These are phyloP conservation scores for Scytalopus superciliaris DNA, from an alignment of 2,113 vertebrate genomes.

Conservation along the genomic window DNA sequence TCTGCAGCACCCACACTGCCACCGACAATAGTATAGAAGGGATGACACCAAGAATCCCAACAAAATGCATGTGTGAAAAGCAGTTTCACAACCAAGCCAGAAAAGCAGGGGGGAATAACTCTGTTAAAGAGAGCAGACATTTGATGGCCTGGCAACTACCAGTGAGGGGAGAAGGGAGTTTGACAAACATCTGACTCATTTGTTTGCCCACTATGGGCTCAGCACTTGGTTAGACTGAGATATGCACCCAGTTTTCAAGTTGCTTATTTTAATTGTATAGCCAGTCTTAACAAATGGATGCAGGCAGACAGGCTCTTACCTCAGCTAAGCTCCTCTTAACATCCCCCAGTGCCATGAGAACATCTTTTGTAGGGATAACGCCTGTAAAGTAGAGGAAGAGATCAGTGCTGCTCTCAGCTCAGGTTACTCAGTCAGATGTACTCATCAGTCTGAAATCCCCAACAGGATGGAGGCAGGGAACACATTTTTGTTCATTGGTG, in stretches of 20 bases:
- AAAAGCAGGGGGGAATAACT: background rate
- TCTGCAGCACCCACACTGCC: background rate
- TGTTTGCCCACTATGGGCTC: constrained; percentile 9
- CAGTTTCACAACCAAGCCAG: background rate
- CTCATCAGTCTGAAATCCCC: background rate
- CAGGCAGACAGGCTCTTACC: constrained; percentile 74
- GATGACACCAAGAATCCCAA: background rate
- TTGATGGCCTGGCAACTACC: constrained; percentile 21
- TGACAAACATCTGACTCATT: background rate
- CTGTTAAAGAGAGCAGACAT: background rate
- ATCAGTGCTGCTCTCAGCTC: constrained; percentile 10
- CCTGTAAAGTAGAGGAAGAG: constrained; percentile 70
- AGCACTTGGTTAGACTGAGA: background rate
- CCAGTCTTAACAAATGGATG: background rate
- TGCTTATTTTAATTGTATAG: constrained; percentile 30
- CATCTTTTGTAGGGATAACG: constrained; percentile 87
- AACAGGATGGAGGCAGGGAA: background rate
- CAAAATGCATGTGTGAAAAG: background rate
- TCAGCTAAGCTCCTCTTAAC: constrained; percentile 84
- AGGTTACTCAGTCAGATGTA: background rate
- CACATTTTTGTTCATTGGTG: background rate
- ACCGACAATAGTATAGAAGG: background rate
- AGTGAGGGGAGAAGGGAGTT: background rate
- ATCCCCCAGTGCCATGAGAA: constrained; percentile 87
- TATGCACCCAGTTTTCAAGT: background rate